Conservation (phyloP, 2,888 invertebrate genomes). For the Stomorhina lunata region DNA sequence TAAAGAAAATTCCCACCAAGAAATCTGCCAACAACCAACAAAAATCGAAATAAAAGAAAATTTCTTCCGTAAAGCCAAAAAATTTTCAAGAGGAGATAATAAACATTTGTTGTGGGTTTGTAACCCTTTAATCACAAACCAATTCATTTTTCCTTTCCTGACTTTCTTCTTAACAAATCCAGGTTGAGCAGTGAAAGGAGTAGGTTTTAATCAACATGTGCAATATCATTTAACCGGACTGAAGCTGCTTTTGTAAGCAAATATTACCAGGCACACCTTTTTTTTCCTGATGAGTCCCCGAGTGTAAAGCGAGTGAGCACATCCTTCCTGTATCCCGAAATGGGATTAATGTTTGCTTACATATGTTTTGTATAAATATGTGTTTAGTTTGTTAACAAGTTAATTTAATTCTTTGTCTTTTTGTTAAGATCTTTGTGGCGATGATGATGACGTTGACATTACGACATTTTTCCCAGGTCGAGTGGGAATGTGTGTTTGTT, state of each 20-base stretch:
- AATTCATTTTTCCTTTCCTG: background rate
- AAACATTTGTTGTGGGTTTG: constrained; percentile 58
- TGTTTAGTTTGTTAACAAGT: constrained; percentile 61
- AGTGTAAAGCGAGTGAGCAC: constrained; percentile 3
- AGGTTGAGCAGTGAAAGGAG: background rate
- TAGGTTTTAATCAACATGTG: constrained; percentile 39
- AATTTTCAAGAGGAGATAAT: constrained; percentile 26
- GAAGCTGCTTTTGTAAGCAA: background rate
- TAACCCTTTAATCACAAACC: constrained; percentile 44
- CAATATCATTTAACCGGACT: constrained; percentile 34
- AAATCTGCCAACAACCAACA: constrained; percentile 27
- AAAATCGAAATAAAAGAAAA: background rate
- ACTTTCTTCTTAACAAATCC: constrained; percentile 4
- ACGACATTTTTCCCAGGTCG: constrained; percentile 29
- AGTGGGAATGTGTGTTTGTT: background rate
- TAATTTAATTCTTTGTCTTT: constrained; percentile 46
- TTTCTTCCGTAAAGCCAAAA: background rate
- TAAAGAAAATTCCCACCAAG: constrained; percentile 63
- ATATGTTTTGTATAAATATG: constrained; percentile 50
- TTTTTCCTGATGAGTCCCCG: background rate
- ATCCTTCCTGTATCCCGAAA: constrained; percentile 51
- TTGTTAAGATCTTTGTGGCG: background rate
- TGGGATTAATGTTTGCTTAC: constrained; percentile 58
- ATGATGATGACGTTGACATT: constrained; percentile 29
- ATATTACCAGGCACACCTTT: constrained; percentile 50